phyloP scores from a whole-genome alignment of 2,888 invertebrate species.

The Sphinx pinastri region DNA sequence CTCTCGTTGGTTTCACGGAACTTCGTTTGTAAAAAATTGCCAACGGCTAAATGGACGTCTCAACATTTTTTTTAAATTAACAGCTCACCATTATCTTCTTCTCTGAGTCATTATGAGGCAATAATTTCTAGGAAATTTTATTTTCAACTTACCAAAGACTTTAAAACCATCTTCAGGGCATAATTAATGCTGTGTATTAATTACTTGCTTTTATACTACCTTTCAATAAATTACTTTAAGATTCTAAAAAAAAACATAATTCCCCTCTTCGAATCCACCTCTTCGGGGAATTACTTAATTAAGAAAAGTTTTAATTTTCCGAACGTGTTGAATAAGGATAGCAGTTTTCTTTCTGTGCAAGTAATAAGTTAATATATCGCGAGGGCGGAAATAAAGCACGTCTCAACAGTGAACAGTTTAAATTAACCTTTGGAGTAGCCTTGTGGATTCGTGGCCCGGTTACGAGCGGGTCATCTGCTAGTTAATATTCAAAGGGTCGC shows the following conservation, averaged over 20 bases:
- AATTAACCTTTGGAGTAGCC: conserved; percentile 69
- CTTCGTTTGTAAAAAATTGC: conserved; percentile 16
- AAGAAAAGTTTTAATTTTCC: neutral
- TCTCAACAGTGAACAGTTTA: conserved; percentile 57
- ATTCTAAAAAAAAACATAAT: conserved; percentile 1
- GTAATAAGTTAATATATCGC: conserved; percentile 37
- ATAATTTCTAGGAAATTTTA: conserved; percentile 3
- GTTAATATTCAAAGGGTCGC: conserved; percentile 81
- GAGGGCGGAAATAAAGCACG: conserved; percentile 54
- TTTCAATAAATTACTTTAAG: conserved; percentile 1
- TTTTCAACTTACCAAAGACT: neutral
- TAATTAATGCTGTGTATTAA: conserved; percentile 46
- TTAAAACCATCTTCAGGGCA: neutral
- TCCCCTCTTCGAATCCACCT: neutral
- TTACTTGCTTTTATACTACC: conserved; percentile 32
- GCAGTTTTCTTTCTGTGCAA: neutral
- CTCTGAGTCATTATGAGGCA: conserved; percentile 42
- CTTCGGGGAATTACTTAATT: conserved; percentile 1
- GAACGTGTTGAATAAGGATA: neutral
- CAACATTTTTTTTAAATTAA: conserved; percentile 53
- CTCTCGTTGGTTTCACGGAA: conserved; percentile 24
- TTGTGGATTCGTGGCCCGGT: conserved; percentile 68
- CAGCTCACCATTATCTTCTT: conserved; percentile 56
- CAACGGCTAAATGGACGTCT: conserved; percentile 13
- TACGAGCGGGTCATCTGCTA: conserved; percentile 74